Evolutionary conservation across 2,113 vertebrate genomes (phyloP).

Genomic region (Dryoscopus gambensis): DNA sequence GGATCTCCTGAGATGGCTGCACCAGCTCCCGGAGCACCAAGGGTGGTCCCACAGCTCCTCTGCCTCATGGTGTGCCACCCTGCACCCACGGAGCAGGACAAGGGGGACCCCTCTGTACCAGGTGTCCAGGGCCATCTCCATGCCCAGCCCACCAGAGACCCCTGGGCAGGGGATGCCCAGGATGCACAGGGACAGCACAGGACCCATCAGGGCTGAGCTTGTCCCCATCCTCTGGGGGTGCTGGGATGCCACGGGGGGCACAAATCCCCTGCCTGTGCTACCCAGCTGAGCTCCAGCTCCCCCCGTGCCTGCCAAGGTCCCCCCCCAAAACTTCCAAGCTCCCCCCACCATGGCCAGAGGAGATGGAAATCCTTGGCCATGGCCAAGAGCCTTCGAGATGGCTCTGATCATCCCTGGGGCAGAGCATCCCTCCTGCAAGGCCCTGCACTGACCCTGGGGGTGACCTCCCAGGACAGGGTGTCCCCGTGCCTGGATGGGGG

Average conservation of each 20-base stretch:
- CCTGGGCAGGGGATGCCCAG: background rate
- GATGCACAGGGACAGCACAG: background rate
- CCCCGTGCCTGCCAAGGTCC: constrained; percentile 26
- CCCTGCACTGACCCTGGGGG: fast-evolving
- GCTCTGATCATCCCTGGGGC: background rate
- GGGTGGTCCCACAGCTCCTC: background rate
- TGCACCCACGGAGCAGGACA: background rate
- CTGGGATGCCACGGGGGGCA: background rate
- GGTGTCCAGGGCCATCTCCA: background rate
- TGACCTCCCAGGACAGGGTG: fast-evolving
- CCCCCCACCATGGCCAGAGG: background rate
- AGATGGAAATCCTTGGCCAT: background rate
- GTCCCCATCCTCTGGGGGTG: background rate
- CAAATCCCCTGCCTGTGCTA: constrained; percentile 43
- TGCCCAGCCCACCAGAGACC: background rate
- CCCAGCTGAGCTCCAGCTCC: constrained; percentile 46
- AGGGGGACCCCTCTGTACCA: background rate
- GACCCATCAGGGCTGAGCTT: background rate
- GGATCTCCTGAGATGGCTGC: background rate
- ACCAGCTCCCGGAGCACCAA: fast-evolving
- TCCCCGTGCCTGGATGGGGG: fast-evolving
- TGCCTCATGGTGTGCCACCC: fast-evolving
- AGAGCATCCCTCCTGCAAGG: background rate
- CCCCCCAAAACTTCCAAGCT: constrained; percentile 3
- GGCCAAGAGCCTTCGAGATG: fast-evolving